Evolutionary conservation across 2,888 invertebrate species (phyloP).

Genomic region (Tetragnatha montana): DNA sequence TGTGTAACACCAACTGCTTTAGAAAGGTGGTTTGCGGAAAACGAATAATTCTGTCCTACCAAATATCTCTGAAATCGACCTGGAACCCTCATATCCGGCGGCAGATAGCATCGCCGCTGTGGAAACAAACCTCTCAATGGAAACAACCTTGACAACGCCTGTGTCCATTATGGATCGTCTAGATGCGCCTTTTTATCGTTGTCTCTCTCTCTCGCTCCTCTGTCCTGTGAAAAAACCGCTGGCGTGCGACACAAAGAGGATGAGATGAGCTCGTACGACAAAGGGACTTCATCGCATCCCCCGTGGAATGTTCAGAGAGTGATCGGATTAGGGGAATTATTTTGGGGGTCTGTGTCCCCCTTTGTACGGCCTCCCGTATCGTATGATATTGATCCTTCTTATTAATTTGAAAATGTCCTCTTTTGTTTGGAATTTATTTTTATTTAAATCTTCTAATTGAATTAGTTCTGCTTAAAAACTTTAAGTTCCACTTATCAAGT

Average conservation of each 20-base stretch:
- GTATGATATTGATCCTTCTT: not conserved
- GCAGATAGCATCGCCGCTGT: constrained; percentile 17
- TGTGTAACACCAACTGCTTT: too few species aligned
- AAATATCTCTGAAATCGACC: too few species aligned
- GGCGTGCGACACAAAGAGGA: not conserved
- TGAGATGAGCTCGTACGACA: not conserved
- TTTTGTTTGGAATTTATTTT: too few species aligned
- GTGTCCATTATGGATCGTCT: constrained; percentile 41
- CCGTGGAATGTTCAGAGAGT: constrained; percentile 24
- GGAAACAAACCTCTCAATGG: constrained; percentile 25
- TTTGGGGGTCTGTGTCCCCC: constrained; percentile 18
- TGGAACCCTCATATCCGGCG: too few species aligned
- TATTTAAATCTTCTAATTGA: too few species aligned
- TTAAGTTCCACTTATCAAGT: too few species aligned
- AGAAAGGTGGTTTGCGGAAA: too few species aligned
- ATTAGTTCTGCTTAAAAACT: too few species aligned
- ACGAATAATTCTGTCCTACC: too few species aligned
- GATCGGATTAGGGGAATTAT: constrained; percentile 22
- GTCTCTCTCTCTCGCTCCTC: not conserved
- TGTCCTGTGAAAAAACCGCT: not conserved
- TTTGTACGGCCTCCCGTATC: not conserved
- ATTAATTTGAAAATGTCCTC: not conserved
- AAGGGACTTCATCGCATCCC: constrained; percentile 8
- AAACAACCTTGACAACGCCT: constrained; percentile 64
- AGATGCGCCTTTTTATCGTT: not conserved